Conservation (phyloP, 2,113 vertebrate genomes). For the Coracopsis vasa region DNA sequence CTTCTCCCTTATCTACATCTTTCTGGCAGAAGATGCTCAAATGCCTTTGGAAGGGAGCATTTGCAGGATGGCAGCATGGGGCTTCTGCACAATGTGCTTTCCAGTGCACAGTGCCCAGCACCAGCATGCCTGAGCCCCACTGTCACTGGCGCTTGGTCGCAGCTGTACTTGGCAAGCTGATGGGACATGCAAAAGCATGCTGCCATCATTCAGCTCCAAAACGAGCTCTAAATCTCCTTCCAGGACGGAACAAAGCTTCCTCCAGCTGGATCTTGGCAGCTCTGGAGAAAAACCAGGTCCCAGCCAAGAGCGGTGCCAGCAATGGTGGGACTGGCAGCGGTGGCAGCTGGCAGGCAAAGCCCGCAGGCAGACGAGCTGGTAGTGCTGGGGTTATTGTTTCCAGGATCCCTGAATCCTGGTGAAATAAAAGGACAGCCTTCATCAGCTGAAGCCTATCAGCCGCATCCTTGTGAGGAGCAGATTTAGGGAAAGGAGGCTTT, state of each 20-base stretch:
- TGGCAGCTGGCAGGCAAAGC: background rate
- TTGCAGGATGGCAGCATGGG: background rate
- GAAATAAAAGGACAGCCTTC: background rate
- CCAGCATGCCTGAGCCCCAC: background rate
- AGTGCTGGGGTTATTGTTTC: background rate
- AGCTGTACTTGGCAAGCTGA: background rate
- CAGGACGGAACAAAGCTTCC: constrained; percentile 50
- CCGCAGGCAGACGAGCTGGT: background rate
- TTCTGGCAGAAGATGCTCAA: background rate
- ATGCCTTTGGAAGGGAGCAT: background rate
- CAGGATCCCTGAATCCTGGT: background rate
- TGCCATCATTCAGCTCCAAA: constrained; percentile 61
- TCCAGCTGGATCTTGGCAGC: background rate
- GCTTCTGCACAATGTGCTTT: background rate
- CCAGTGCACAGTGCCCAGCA: background rate
- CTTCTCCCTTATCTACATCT: background rate
- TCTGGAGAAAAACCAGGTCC: constrained; percentile 1
- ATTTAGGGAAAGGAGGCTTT: background rate
- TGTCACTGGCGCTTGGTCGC: background rate
- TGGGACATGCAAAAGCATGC: background rate
- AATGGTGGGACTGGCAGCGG: background rate
- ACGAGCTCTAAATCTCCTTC: constrained; percentile 45
- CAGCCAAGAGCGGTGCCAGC: background rate
- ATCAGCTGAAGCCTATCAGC: background rate
- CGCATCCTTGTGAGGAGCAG: fast-evolving